Conservation (phyloP, 2,797 vertebrate species). For the Melanotaenia pygmaea region DNA sequence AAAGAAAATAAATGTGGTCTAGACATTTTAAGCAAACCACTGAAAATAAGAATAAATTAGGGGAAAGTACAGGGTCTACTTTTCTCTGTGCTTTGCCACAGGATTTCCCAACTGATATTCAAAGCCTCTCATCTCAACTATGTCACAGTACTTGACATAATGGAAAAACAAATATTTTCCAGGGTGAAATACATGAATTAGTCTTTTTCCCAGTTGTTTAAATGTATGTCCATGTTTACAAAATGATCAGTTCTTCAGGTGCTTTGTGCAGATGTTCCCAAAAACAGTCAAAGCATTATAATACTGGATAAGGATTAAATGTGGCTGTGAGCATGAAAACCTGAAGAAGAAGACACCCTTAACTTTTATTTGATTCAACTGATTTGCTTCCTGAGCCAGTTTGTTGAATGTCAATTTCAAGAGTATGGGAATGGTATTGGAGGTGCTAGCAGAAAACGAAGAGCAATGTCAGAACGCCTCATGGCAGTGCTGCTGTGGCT, state of each 20-base stretch:
- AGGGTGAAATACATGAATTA: not conserved
- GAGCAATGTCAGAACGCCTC: slow-evolving; percentile 28
- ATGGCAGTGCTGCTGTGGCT: slow-evolving; percentile 55
- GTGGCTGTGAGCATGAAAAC: slow-evolving; percentile 23
- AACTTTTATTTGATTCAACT: slow-evolving; percentile 18
- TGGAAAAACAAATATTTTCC: not conserved
- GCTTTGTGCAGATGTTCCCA: slow-evolving; percentile 15
- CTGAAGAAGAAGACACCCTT: slow-evolving; percentile 13
- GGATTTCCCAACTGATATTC: slow-evolving; percentile 47
- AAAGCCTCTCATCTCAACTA: slow-evolving; percentile 51
- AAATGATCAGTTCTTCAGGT: slow-evolving; percentile 9
- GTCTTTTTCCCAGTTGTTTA: not conserved
- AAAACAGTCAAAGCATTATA: slow-evolving; percentile 22
- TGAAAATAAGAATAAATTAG: slow-evolving; percentile 39
- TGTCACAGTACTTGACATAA: slow-evolving; percentile 15
- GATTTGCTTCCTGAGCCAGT: slow-evolving; percentile 12
- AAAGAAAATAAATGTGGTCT: slow-evolving; percentile 47
- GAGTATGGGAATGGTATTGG: not conserved
- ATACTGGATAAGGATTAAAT: slow-evolving; percentile 19
- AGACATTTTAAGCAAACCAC: slow-evolving; percentile 48
- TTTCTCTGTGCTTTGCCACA: slow-evolving; percentile 16
- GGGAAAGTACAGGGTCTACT: slow-evolving; percentile 30
- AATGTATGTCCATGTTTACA: slow-evolving; percentile 19
- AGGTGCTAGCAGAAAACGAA: slow-evolving; percentile 15
- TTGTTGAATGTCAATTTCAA: slow-evolving; percentile 15